phyloP scores from a whole-genome alignment of 2,888 invertebrate genomes.

The Sepiola atlantica region DNA sequence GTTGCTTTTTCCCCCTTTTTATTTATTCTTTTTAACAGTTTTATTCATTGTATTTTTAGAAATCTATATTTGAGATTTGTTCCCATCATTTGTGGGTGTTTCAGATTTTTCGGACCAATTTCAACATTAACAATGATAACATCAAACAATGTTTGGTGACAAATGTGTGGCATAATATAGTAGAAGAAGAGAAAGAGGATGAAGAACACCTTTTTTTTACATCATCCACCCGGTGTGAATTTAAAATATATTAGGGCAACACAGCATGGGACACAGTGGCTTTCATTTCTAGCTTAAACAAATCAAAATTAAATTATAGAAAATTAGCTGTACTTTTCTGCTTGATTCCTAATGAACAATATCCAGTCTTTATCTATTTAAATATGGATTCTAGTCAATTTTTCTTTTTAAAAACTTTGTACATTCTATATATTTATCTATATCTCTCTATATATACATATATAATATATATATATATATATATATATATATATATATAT shows the following conservation, averaged over 20 bases:
- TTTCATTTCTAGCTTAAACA: background rate
- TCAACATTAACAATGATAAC: slow-evolving; percentile 13
- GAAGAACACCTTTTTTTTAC: background rate
- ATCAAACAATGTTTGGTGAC: background rate
- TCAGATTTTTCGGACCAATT: background rate
- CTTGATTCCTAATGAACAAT: too few species aligned
- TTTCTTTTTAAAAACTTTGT: too few species aligned
- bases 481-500: too few species aligned
- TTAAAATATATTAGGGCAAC: background rate
- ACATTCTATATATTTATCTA: too few species aligned
- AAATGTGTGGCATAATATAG: background rate
- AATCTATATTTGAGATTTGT: slow-evolving; percentile 32
- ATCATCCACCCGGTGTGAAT: background rate
- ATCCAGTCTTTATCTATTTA: too few species aligned
- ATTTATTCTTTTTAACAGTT: background rate
- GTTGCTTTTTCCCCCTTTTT: background rate
- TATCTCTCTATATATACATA: too few species aligned
- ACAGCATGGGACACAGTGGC: background rate
- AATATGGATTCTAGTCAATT: too few species aligned
- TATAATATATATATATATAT: too few species aligned
- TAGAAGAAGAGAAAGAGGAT: background rate
- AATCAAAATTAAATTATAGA: too few species aligned
- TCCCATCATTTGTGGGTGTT: slow-evolving; percentile 15
- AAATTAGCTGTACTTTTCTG: too few species aligned
- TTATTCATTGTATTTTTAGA: slow-evolving; percentile 32